phyloP scores from a whole-genome alignment of 2,113 vertebrate genomes.

The Edolisoma coerulescens region DNA sequence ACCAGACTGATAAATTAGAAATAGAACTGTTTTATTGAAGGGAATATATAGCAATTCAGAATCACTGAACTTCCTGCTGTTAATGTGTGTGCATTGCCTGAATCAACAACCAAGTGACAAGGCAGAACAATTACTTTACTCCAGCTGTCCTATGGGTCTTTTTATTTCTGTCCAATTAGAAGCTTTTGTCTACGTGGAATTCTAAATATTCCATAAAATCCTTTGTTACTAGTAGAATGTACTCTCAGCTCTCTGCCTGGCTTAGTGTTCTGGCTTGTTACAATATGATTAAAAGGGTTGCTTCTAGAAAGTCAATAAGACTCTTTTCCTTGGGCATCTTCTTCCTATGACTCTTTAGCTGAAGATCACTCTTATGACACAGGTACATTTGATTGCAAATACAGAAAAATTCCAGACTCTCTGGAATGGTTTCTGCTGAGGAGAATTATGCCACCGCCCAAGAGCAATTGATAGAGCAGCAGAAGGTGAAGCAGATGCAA shows the following conservation, averaged over 20 bases:
- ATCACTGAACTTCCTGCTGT: background rate
- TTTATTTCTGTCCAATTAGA: background rate
- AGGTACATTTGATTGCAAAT: background rate
- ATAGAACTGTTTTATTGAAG: background rate
- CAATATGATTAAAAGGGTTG: background rate
- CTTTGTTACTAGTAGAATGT: background rate
- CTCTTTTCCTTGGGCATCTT: background rate
- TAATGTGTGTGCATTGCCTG: background rate
- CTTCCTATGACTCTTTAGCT: background rate
- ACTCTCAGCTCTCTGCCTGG: background rate
- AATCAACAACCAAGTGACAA: background rate
- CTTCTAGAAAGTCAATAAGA: background rate
- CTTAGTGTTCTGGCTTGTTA: background rate
- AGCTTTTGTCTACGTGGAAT: background rate
- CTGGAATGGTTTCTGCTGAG: background rate
- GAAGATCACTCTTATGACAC: background rate
- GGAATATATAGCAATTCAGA: background rate
- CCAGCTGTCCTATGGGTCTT: background rate
- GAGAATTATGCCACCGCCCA: background rate
- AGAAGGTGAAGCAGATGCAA: slow-evolving; percentile 53
- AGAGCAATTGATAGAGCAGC: background rate
- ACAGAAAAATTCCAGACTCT: background rate
- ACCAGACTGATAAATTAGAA: background rate
- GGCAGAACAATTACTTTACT: background rate
- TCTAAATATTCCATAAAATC: background rate